phyloP scores from a whole-genome alignment of 2,113 vertebrate species.

The Zingel zingel region DNA sequence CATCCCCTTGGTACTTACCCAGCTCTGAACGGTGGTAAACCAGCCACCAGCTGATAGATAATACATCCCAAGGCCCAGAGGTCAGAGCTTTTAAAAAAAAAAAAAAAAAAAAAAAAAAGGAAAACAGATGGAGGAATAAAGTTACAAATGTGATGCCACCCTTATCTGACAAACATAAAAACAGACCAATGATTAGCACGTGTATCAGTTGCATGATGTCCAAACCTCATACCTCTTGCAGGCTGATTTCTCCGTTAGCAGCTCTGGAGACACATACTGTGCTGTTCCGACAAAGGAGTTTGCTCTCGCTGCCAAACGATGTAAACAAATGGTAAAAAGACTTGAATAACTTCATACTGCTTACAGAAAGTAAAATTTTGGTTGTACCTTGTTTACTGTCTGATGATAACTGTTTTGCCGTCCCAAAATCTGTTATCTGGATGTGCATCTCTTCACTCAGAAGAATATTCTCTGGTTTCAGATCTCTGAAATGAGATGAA shows the following conservation, averaged over 20 bases:
- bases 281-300: slow-evolving; percentile 99
- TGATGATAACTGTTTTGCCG: slow-evolving; percentile 96
- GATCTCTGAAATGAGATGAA: slow-evolving; percentile 88
- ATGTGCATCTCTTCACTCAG: slow-evolving; percentile 99
- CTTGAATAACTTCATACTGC: neutral
- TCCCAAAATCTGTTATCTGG: slow-evolving; percentile 99
- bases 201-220: neutral
- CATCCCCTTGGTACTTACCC: slow-evolving; percentile 86
- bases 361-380: neutral
- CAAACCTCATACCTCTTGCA: slow-evolving; percentile 91
- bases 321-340: neutral
- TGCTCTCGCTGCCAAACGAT: slow-evolving; percentile 89
- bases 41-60: slow-evolving; percentile 98
- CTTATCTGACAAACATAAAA: slow-evolving; percentile 5
- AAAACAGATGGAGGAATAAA: neutral
- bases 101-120: neutral
- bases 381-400: slow-evolving; percentile 94
- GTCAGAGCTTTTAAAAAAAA: slow-evolving; percentile 87
- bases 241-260: slow-evolving; percentile 98
- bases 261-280: slow-evolving; percentile 98
- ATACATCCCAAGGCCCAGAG: slow-evolving; percentile 99
- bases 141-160: neutral
- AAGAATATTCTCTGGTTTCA: slow-evolving; percentile 99
- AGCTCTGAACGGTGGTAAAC: slow-evolving; percentile 97
- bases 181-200: neutral